Evolutionary conservation across 2,888 invertebrate genomes (phyloP).

Genomic region (Desoria tigrina): DNA sequence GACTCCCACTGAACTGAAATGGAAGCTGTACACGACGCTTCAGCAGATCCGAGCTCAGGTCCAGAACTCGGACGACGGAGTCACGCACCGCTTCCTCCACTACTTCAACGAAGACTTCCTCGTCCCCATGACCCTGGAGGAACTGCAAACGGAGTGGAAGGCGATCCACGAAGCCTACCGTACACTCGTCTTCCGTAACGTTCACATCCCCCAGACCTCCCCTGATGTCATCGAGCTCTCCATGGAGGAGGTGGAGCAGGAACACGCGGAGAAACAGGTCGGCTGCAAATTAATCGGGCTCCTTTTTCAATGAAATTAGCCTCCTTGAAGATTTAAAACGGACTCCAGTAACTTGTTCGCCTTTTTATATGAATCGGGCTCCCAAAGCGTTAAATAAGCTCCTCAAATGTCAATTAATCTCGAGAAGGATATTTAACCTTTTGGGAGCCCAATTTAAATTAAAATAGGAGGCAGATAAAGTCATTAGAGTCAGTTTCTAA

Average conservation of each 20-base stretch:
- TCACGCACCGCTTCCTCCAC: conserved; percentile 45
- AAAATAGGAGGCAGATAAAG: too few relatives aligned
- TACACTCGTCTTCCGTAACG: conserved; percentile 45
- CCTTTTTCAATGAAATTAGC: too few relatives aligned
- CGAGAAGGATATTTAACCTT: too few relatives aligned
- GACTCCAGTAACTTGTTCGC: too few relatives aligned
- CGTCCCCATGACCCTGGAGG: conserved; percentile 49
- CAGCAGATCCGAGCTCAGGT: conserved; percentile 46
- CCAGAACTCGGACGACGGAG: conserved; percentile 42
- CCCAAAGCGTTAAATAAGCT: too few relatives aligned
- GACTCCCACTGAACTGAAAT: conserved; percentile 47
- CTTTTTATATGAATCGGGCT: too few relatives aligned
- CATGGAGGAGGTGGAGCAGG: conserved; percentile 47
- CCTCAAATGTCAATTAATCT: too few relatives aligned
- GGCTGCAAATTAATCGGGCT: too few relatives aligned
- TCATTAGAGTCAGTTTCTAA: too few relatives aligned
- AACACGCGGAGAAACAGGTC: conserved; percentile 49
- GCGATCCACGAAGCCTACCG: conserved; percentile 46
- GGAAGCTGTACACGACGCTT: conserved; percentile 44
- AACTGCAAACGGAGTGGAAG: conserved; percentile 47
- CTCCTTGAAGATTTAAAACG: too few relatives aligned
- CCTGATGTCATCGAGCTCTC: conserved; percentile 47
- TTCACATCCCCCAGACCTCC: conserved; percentile 42
- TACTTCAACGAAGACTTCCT: conserved; percentile 49
- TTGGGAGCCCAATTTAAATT: too few relatives aligned